A percentile compares a stretch with the other conserved stretches of the same genome.
phyloP scores from a whole-genome alignment of 2,113 vertebrate genomes.

The Pluvianellus socialis region DNA sequence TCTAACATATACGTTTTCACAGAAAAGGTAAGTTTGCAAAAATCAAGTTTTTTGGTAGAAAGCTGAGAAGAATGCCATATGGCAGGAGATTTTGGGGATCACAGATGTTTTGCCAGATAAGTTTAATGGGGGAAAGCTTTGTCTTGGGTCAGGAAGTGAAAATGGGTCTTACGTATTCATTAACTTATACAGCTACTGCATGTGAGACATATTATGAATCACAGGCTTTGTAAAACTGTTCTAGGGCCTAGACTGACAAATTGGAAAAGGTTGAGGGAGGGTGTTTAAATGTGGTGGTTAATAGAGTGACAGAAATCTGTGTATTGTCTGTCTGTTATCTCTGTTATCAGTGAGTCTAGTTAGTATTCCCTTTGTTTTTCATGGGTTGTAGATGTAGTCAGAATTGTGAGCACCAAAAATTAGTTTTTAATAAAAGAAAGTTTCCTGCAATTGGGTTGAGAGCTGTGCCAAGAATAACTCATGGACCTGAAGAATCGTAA shows the following conservation, averaged over 20 bases:
- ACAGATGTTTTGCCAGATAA: neutral
- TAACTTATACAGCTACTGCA: neutral
- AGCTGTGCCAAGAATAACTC: neutral
- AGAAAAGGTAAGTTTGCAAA: neutral
- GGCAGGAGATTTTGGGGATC: neutral
- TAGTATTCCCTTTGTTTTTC: neutral
- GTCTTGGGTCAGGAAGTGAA: neutral
- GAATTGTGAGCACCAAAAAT: neutral
- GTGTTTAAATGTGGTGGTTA: neutral
- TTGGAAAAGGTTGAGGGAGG: neutral
- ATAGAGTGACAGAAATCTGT: neutral
- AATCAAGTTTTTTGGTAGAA: neutral
- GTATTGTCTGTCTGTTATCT: neutral
- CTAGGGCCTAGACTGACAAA: neutral
- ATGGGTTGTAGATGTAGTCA: neutral
- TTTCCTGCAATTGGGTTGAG: neutral
- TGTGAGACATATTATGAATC: neutral
- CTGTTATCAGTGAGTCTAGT: neutral
- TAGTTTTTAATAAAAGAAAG: neutral
- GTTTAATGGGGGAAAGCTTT: neutral
- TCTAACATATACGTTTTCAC: neutral
- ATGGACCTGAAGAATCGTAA: neutral
- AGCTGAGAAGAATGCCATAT: neutral
- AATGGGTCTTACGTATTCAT: neutral
- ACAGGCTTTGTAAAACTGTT: neutral